Conservation (phyloP, 2,888 invertebrate species). For the Hirtodrosophila histrioides region DNA sequence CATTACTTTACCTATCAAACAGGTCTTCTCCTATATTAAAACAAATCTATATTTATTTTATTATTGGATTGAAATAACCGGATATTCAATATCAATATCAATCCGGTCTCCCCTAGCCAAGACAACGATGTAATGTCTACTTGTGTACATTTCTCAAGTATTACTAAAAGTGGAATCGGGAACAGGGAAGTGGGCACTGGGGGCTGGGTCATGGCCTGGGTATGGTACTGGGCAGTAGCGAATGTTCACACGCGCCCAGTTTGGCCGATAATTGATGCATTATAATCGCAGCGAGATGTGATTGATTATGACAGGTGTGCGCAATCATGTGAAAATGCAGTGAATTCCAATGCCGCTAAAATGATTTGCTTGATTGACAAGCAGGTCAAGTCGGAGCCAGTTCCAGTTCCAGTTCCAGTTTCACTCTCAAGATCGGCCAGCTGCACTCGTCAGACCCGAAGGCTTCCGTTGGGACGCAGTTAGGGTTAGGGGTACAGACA, state of each 20-base stretch:
- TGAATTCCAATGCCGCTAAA: constrained; percentile 71
- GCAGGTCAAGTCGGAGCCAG: constrained; percentile 58
- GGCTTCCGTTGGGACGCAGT: constrained; percentile 27
- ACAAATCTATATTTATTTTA: too few relatives aligned
- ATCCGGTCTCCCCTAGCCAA: constrained; percentile 14
- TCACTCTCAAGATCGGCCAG: constrained; percentile 16
- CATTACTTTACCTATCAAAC: too few relatives aligned
- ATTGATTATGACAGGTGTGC: constrained; percentile 77
- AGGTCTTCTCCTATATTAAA: too few relatives aligned
- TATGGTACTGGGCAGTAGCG: constrained; percentile 39
- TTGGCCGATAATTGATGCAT: constrained; percentile 70
- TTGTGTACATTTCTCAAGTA: too few relatives aligned
- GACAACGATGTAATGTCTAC: constrained; percentile 34
- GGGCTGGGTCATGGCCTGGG: too few relatives aligned
- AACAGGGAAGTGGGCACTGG: too few relatives aligned
- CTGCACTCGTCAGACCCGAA: constrained; percentile 27
- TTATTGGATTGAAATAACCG: constrained; percentile 23
- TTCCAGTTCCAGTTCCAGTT: constrained; percentile 23
- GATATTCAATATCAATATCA: constrained; percentile 49
- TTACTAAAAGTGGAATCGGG: too few relatives aligned
- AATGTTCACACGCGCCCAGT: constrained; percentile 63
- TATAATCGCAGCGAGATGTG: constrained; percentile 68
- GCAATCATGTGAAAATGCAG: constrained; percentile 64
- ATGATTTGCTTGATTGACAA: constrained; percentile 78
- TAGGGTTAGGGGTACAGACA: neutral